Evolutionary conservation across 92 coral and sea anemone genomes (phyloP), one percentile per base, ranked within the genome.

Genomic region (Anthopleura xanthogrammica): DNA sequence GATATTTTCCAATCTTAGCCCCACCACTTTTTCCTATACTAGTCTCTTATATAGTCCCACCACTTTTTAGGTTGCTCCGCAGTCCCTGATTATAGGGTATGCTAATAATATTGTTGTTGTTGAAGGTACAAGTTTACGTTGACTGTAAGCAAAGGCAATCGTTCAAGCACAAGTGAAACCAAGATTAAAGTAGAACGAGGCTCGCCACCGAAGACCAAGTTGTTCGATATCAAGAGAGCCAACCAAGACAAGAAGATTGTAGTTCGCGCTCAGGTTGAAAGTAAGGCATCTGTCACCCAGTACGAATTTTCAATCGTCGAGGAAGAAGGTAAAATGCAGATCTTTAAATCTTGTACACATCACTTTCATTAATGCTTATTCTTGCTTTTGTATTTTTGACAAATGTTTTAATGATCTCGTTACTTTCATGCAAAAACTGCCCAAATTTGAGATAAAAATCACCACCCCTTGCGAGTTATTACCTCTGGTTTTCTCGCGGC

Each of bases 61-160:
- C 36, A 29, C 36, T 29, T 29, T 29, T 29, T 29, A 29, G 36
- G 36, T 29, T n/a, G n/a, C n/a, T n/a, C n/a, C n/a, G n/a, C n/a
- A n/a, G n/a, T n/a, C 36, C 36, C 36, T 29, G 36, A 29, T 29
- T 29, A 43, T 4, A 46, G 9, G 50, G 7, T 46, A 46, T 62
- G 23, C 23, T 3, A 22, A 22, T 36, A 73, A 40, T 40, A 22
- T 73, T 24, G 20, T 22, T 52, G 56, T 29, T 17, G 41, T 79
- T 83, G 4, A 76, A 89, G 92, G 62, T 90, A 86, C 62, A 73
- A 60, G 4, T 90, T 90, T 57, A 40, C 12, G 29, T 50, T 86
- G 75, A 86, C 77, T 16, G 77, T 71, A 62, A 42, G 78, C 36
- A 90, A 90, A 83, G 93, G 93, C 13, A 75, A 43, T 16, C 86